A percentile compares a stretch with the other conserved stretches of the same genome.
phyloP scores from a whole-genome alignment of 2,888 invertebrate genomes.

The Tenthredo mesomela region DNA sequence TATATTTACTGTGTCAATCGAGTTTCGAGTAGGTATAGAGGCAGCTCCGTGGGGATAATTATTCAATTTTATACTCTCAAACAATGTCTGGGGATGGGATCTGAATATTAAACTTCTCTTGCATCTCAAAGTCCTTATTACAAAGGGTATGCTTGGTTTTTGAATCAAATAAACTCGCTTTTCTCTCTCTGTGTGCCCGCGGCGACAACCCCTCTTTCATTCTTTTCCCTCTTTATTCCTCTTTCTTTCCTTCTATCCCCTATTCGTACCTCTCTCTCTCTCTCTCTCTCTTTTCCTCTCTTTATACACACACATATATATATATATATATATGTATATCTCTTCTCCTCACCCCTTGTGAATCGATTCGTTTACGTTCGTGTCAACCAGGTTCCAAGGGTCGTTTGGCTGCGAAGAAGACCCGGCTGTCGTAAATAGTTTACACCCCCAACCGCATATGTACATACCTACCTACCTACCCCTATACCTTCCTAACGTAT shows the following conservation, averaged over 20 bases:
- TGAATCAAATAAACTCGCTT: constrained; percentile 39
- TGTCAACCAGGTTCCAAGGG: constrained; percentile 45
- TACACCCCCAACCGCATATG: constrained; percentile 35
- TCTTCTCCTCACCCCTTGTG: neutral
- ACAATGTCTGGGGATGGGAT: constrained; percentile 1
- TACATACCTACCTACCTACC: neutral
- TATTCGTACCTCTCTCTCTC: neutral
- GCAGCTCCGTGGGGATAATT: neutral
- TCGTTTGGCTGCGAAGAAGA: constrained; percentile 17
- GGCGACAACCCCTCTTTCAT: constrained; percentile 36
- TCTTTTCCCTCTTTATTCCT: constrained; percentile 15
- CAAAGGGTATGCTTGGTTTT: constrained; percentile 24
- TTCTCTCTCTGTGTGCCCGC: constrained; percentile 49
- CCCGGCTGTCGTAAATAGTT: constrained; percentile 48
- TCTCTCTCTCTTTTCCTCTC: neutral
- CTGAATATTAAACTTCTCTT: constrained; percentile 27
- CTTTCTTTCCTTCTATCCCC: constrained; percentile 35
- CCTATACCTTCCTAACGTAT: neutral
- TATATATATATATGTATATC: too few relatives aligned
- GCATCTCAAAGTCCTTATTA: neutral
- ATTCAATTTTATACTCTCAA: constrained; percentile 21
- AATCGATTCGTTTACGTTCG: constrained; percentile 51
- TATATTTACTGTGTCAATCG: constrained; percentile 16
- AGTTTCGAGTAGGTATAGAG: neutral
- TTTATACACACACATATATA: neutral